Evolutionary conservation across 2,888 invertebrate species (phyloP).

Genomic region (Pecten maximus): DNA sequence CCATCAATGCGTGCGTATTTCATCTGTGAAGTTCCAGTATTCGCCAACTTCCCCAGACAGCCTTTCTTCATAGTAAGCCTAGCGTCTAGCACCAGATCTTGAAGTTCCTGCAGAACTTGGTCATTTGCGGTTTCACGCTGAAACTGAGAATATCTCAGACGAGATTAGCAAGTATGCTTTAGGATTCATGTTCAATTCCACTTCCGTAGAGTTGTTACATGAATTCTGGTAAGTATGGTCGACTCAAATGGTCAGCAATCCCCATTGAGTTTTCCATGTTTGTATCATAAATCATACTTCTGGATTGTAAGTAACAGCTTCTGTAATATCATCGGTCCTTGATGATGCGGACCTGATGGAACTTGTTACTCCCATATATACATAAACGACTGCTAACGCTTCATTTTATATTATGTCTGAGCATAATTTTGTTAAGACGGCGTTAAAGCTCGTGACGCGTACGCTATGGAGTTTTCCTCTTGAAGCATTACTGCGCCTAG

Average conservation of each 20-base stretch:
- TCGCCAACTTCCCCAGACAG: neutral
- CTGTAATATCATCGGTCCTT: conserved; percentile 40
- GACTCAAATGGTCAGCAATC: conserved; percentile 38
- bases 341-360: conserved; percentile 31
- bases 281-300: too few species aligned
- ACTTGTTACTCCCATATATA: conserved; percentile 39
- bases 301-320: conserved; percentile 37
- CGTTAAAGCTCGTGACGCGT: conserved; percentile 36
- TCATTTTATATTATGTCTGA: conserved; percentile 38
- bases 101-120: conserved; percentile 47
- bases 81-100: conserved; percentile 17
- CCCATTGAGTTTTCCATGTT: conserved; percentile 43
- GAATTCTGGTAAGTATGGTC: conserved; percentile 42
- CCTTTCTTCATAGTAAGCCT: conserved; percentile 35
- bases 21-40: conserved; percentile 44
- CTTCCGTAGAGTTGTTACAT: conserved; percentile 30
- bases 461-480: conserved; percentile 37
- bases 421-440: conserved; percentile 35
- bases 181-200: conserved; percentile 36
- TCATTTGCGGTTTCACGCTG: neutral
- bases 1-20: conserved; percentile 39
- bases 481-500: conserved; percentile 51
- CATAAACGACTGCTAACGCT: conserved; percentile 39
- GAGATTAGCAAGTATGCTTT: conserved; percentile 46
- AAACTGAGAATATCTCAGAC: too few species aligned